Evolutionary conservation across 2,113 vertebrate genomes (phyloP), one percentile per base, ranked within the genome.

Genomic region (Rhinichthys klamathensis): DNA sequence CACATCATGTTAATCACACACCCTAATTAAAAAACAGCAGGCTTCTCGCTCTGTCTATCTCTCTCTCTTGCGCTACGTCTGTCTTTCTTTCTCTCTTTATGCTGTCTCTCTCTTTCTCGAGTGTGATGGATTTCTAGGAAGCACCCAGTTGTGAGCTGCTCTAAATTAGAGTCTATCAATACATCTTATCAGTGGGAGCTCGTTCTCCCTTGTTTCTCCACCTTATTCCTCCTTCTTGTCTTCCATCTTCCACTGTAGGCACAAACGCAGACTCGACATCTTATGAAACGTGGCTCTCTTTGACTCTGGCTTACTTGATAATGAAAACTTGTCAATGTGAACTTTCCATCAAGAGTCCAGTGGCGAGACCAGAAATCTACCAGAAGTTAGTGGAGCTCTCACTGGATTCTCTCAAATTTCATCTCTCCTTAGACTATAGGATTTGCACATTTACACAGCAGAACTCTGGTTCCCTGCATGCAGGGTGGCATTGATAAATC

Each of bases 131-230:
- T 79, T 74, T 85, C 65, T 74, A 87, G 89, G 86, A 82, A 32
- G 65, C 72, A n/a, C 65, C 87, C 60, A 83, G 58, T 79, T 38
- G 75, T 25, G 86, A 80, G 65, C 56, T 32, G 23, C 51, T 86
- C 67, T 85, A 85, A 82, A 88, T 87, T 86, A 78, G 67, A 80
- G 70, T 56, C 70, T 82, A 84, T 85, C 74, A 58, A 88, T 89
- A 84, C 60, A 84, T 89, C 84, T 88, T 85, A 89, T 61, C 89
- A 87, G 75, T 82, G 60, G 84, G 82, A 69, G 54, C 46, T 46
- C 82, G 23, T 63, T 80, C 75, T 70, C 38, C 51, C 81, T 82
- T 80, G 41, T 85, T 78, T 35, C 73, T 78, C 69, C 74, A 67
- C 77, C 44, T 32, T 61, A 16, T 72, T 67, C 35, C 72, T 86